Base-by-base conservation (phyloP, 2,888 invertebrate genomes). In the Drosophila eohydei region DNA sequence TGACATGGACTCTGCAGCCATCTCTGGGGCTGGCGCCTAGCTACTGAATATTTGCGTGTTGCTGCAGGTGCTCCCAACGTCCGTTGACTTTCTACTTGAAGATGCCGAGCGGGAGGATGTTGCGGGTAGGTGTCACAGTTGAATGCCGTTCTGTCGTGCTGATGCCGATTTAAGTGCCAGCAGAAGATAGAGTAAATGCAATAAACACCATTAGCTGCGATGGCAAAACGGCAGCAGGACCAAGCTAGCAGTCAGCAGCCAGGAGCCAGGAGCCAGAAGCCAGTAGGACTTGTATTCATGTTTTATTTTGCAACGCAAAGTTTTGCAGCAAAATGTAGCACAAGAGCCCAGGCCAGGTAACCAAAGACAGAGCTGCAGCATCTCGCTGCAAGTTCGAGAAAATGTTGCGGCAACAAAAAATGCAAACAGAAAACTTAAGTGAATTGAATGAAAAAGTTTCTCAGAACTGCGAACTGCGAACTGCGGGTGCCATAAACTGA, bases 201-300 rank as follows among this genome's bases (percentile, higher is more conserved):
- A 86, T 86, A 86, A 86, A 89, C 86, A 86, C 86, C 90, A 89
- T 85, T 89, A 84, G 89, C 88, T 74, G 72, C 70, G 71, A 77
- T 73, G 71, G 57, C 57, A 50, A 51, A 44, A 26, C 34, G 43
- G 51, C 52, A 43, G 16, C 30, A 43, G 59, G 41, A 38, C 28
- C 30, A 34, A 26, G 51, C 52, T 51, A 61, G 26, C 16, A 51
- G 34, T 7, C 44, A 28, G 28, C 4, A 32, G 54, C 55, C 50
- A 58, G 52, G 5, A 38, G 36, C 52, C 48, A 32, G 16, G 4
- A 32, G 16, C 48, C 48, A 50, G 16, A 14, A 38, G 26, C 52
- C 48, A 50, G 16, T 4, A 34, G 66, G 30, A 78, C 66, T 32
- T 73, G 58, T 79, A 66, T 71, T 71, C 64, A 51, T 70, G 71